A percentile compares a stretch with the other conserved stretches of the same genome.
Evolutionary conservation across 2,888 invertebrate genomes (phyloP).

Genomic region (Aspidiotus rigidus): DNA sequence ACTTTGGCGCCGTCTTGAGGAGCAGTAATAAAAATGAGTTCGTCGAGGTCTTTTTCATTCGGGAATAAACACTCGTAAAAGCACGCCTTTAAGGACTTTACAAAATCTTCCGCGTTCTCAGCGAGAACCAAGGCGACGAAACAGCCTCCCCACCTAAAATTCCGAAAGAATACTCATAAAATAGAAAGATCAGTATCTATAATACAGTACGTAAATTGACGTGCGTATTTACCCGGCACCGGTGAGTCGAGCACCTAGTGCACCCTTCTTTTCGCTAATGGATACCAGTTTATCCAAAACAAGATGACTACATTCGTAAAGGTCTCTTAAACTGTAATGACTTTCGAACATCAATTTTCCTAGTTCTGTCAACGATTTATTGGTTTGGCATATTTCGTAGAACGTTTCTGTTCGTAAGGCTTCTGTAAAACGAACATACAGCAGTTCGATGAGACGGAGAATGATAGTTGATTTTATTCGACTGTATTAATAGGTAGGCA

Average conservation of each 20-base stretch:
- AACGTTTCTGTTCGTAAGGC: constrained; percentile 75
- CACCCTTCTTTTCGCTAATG: constrained; percentile 56
- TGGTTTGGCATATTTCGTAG: constrained; percentile 52
- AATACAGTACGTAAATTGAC: not conserved
- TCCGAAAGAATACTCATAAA: not conserved
- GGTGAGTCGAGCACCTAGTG: constrained; percentile 81
- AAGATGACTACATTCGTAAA: constrained; percentile 90
- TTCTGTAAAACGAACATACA: constrained; percentile 50
- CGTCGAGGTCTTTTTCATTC: constrained; percentile 47
- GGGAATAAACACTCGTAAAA: constrained; percentile 55
- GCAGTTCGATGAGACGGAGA: constrained; percentile 25
- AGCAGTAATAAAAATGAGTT: constrained; percentile 62
- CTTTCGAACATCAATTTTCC: constrained; percentile 81
- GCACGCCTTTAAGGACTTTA: constrained; percentile 56
- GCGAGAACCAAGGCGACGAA: constrained; percentile 72
- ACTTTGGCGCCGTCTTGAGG: constrained; percentile 59
- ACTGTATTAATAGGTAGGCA: too few species aligned
- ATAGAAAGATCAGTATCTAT: not conserved
- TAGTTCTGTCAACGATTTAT: constrained; percentile 45
- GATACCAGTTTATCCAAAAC: constrained; percentile 74
- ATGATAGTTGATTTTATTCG: too few species aligned
- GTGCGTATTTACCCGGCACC: constrained; percentile 66
- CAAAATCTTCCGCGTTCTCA: constrained; percentile 57
- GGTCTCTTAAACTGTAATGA: constrained; percentile 70
- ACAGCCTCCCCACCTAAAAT: constrained; percentile 90